Evolutionary conservation across 2,113 vertebrate genomes (phyloP).

Genomic region (Chaetodon auriga): DNA sequence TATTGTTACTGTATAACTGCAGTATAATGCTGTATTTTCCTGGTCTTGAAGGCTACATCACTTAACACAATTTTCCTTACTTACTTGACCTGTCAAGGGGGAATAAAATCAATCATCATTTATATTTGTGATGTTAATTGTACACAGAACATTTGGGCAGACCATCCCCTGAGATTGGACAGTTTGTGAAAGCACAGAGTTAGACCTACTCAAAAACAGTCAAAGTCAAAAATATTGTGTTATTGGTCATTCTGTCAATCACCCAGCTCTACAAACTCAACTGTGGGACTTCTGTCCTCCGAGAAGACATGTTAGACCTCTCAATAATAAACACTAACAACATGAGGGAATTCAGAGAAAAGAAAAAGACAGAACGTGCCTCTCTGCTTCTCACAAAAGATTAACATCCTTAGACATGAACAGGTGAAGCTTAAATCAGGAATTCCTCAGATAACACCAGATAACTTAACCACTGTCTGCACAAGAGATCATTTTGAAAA

Average conservation of each 20-base stretch:
- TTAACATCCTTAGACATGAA: background rate
- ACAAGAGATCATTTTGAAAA: conserved; percentile 7
- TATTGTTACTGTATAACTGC: background rate
- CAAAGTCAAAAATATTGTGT: background rate
- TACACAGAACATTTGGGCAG: background rate
- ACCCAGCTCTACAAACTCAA: background rate
- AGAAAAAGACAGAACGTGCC: background rate
- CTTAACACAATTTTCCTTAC: background rate
- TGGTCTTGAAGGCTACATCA: background rate
- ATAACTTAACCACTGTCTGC: conserved; percentile 6
- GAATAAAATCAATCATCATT: background rate
- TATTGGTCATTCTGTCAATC: background rate
- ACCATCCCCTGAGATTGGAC: background rate
- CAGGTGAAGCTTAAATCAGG: background rate
- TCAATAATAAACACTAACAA: background rate
- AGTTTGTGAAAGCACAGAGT: background rate
- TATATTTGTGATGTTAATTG: background rate
- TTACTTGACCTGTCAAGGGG: background rate
- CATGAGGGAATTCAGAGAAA: background rate
- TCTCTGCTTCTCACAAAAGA: background rate
- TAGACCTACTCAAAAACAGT: background rate
- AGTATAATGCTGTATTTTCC: background rate
- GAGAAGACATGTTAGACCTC: background rate
- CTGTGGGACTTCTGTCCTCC: background rate
- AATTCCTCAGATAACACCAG: background rate